phyloP scores from a whole-genome alignment of 1,140 invertebrate species.

The Heliothis subflexa region DNA sequence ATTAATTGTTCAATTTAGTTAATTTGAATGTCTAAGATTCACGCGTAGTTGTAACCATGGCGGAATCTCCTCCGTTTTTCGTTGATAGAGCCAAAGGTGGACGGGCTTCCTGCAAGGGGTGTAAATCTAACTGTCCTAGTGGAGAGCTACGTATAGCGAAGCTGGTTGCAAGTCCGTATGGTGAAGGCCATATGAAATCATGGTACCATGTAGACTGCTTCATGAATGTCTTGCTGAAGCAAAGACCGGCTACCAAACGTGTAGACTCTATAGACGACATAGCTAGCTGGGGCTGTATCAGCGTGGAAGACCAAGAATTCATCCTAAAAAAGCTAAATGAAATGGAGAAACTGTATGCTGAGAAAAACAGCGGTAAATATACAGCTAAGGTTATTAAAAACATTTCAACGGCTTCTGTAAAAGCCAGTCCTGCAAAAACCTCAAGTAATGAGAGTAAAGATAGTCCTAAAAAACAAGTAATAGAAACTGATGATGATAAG shows the following conservation, averaged over 20 bases:
- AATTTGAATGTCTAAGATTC: not conserved
- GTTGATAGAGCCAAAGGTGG: slow-evolving; percentile 93
- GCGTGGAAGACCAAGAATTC: slow-evolving; percentile 89
- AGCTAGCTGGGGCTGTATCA: slow-evolving; percentile 90
- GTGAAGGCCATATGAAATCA: slow-evolving; percentile 94
- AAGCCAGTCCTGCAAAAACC: slow-evolving; percentile 39
- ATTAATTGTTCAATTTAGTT: not conserved
- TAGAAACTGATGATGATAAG: slow-evolving; percentile 88
- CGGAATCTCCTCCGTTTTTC: slow-evolving; percentile 86
- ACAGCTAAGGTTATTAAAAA: slow-evolving; percentile 78
- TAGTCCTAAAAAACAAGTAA: slow-evolving; percentile 45
- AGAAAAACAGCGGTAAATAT: slow-evolving; percentile 85
- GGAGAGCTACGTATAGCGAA: slow-evolving; percentile 91
- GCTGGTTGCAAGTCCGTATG: slow-evolving; percentile 92
- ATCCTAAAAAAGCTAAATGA: slow-evolving; percentile 88
- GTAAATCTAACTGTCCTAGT: slow-evolving; percentile 92
- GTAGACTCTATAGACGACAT: slow-evolving; percentile 93
- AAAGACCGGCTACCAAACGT: slow-evolving; percentile 92
- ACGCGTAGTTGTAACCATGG: slow-evolving; percentile 54
- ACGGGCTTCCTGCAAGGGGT: slow-evolving; percentile 94
- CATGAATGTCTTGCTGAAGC: slow-evolving; percentile 92
- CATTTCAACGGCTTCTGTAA: slow-evolving; percentile 53
- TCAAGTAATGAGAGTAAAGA: slow-evolving; percentile 37
- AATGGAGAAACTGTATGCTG: slow-evolving; percentile 85
- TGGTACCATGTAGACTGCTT: slow-evolving; percentile 94